These are phyloP conservation scores for Perodicticus potto DNA, from an alignment of 2,797 vertebrate species.

Conservation along the genomic window DNA sequence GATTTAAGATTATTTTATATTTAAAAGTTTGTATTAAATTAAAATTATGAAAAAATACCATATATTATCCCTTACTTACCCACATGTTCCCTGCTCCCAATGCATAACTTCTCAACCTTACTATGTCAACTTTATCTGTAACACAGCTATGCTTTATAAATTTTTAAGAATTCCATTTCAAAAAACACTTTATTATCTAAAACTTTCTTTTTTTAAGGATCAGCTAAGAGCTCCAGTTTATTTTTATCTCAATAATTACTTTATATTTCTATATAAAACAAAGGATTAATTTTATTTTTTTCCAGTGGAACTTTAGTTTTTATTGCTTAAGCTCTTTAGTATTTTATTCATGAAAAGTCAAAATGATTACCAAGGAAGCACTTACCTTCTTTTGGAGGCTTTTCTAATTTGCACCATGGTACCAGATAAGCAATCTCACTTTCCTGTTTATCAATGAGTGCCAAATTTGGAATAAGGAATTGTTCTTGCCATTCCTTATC, in stretches of 20 bases:
- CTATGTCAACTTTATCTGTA: background rate
- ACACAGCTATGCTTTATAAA: conserved; percentile 29
- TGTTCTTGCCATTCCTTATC: conserved; percentile 93
- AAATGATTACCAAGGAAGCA: background rate
- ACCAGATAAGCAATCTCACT: conserved; percentile 94
- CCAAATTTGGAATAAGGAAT: conserved; percentile 90
- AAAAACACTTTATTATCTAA: conserved; percentile 52
- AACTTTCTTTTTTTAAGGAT: background rate
- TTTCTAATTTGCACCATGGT: conserved; percentile 93
- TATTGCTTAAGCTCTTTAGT: background rate
- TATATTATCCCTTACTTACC: background rate
- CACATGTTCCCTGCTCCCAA: background rate
- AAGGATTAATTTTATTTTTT: background rate
- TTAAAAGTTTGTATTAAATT: conserved; percentile 25
- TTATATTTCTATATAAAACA: background rate
- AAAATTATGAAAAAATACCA: conserved; percentile 46
- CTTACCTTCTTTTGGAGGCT: conserved; percentile 92
- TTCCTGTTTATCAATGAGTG: conserved; percentile 92
- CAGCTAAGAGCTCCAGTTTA: background rate
- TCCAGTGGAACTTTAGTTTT: background rate
- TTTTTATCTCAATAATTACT: conserved; percentile 19
- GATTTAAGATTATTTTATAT: conserved; percentile 14
- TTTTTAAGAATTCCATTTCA: background rate
- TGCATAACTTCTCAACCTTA: background rate
- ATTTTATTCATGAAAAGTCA: background rate